Evolutionary conservation across 2,113 vertebrate genomes (phyloP), one percentile per base, ranked within the genome.

Genomic region (Donacobius atricapilla): DNA sequence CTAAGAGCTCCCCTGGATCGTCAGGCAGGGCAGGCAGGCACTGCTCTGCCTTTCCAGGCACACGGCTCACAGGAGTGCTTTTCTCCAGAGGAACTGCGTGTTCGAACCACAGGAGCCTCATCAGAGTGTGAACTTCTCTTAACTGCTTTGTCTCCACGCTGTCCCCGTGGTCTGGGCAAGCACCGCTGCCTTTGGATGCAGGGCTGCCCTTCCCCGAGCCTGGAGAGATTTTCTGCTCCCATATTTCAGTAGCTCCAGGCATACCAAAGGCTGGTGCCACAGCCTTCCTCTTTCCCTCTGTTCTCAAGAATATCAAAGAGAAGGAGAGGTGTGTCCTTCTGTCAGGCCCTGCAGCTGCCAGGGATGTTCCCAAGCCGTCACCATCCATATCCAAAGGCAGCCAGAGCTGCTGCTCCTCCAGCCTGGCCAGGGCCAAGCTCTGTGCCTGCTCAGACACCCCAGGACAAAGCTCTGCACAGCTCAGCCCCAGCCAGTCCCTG

Each of bases 91-190:
- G 54, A 87, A 31, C 19, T 21, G 9, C 0, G 0, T 42, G 35
- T 68, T 63, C 66, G 8, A 11, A 23, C 18, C 54, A 45, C 45
- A 9, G 30, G 6, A 33, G 2, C 20, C 54, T 63, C 15, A 35
- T 8, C 31, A 45, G 20, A 31, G 44, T 0, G 20, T 13, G 37
- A 86, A 56, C 2, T 42, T 8, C 25, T 22, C 75, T 25, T 25
- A 5, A 7, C 31, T 37, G 17, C 53, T 15, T 25, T 5, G 11
- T 13, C 83, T 37, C 87, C 69, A 40, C 0, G 0, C 39, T 2
- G 0, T 33, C 37, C 63, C 57, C 1, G 0, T 1, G 8, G 27
- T 10, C 23, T 19, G 39, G 24, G 27, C 0, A 0, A 9, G 24
- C 0, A 0, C 22, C 39, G 66, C 54, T 2, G 1, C 1, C 0